Evolutionary conservation across 2,888 invertebrate species (phyloP).

Genomic region (Calliopum simillimum): DNA sequence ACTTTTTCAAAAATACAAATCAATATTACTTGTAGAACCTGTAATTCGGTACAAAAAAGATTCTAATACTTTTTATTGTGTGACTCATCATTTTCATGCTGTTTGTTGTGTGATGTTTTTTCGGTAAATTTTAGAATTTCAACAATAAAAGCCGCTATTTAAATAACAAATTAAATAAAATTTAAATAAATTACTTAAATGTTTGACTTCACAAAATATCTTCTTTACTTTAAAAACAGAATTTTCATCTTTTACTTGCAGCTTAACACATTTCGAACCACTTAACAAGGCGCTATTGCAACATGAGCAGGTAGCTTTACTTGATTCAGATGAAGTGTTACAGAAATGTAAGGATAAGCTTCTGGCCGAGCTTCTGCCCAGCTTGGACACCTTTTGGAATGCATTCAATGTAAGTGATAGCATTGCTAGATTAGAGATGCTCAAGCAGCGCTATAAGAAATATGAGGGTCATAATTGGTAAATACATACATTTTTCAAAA

Average conservation of each 20-base stretch:
- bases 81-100: too few relatives aligned
- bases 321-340: slow-evolving; percentile 45
- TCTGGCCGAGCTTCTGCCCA: slow-evolving; percentile 38
- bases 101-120: too few relatives aligned
- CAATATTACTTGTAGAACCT: too few relatives aligned
- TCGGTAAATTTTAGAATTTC: too few relatives aligned
- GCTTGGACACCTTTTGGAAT: slow-evolving; percentile 50
- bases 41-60: too few relatives aligned
- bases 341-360: slow-evolving; percentile 45
- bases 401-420: slow-evolving; percentile 45
- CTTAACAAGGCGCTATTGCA: slow-evolving; percentile 46
- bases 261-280: slow-evolving; percentile 45
- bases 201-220: too few relatives aligned
- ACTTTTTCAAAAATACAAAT: too few relatives aligned
- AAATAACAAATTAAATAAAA: too few relatives aligned
- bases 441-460: slow-evolving; percentile 51
- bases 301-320: slow-evolving; percentile 40
- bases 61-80: too few relatives aligned
- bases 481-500: slow-evolving; percentile 1
- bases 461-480: slow-evolving; percentile 50
- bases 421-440: slow-evolving; percentile 48
- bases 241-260: not conserved
- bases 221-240: too few relatives aligned
- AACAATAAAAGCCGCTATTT: too few relatives aligned
- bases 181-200: too few relatives aligned